Percentiles rank a stretch among this genome's conserved stretches.
Evolutionary conservation across 2,113 vertebrate species (phyloP).

Genomic region (Crotophaga sulcirostris): DNA sequence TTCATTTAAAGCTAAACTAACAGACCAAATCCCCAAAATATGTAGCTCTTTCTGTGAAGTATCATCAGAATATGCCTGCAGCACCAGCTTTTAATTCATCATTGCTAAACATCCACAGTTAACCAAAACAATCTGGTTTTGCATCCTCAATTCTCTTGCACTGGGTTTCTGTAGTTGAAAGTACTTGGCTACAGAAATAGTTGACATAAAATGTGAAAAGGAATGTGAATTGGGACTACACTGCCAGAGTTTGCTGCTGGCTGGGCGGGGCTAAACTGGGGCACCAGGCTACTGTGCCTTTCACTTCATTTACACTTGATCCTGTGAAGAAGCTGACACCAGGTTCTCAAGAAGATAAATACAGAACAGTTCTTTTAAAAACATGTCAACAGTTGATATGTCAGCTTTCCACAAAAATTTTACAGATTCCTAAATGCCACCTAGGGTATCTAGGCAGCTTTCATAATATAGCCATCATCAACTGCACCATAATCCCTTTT

Average conservation of each 20-base stretch:
- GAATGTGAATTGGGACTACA: too few species aligned
- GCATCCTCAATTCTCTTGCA: background rate
- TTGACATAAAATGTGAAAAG: too few species aligned
- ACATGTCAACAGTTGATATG: background rate
- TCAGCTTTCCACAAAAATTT: background rate
- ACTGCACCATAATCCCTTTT: background rate
- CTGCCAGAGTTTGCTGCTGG: too few species aligned
- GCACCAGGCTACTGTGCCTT: background rate
- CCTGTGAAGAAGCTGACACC: background rate
- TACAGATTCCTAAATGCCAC: background rate
- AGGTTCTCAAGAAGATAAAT: background rate
- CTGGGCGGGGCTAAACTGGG: too few species aligned
- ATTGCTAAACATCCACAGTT: background rate
- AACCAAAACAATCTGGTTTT: background rate
- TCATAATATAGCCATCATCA: background rate
- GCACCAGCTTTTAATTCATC: background rate
- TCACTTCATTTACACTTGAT: background rate
- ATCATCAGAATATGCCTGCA: background rate
- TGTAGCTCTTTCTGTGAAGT: background rate
- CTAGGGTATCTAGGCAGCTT: background rate
- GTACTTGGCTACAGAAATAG: background rate
- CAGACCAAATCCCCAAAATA: background rate
- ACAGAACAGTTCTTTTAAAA: background rate
- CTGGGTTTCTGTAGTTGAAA: background rate
- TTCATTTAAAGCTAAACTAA: background rate